Evolutionary conservation across 2,888 invertebrate genomes (phyloP).

Genomic region (Drosophila kuntzei): DNA sequence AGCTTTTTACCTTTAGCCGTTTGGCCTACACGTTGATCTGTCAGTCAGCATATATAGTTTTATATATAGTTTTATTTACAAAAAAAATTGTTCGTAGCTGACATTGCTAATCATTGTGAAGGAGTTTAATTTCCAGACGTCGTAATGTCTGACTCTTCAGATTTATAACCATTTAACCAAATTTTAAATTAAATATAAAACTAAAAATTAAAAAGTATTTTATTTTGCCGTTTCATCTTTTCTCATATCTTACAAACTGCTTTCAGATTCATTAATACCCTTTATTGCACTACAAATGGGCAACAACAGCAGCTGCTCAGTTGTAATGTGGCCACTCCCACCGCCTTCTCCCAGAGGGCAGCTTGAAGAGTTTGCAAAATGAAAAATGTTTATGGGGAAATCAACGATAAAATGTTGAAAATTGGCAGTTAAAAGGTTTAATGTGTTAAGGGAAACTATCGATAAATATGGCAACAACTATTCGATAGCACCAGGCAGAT

Average conservation of each 20-base stretch:
- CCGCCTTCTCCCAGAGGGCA: constrained; percentile 35
- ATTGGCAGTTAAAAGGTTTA: constrained; percentile 1
- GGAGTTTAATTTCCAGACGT: no score
- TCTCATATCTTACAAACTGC: not conserved
- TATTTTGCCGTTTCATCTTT: not conserved
- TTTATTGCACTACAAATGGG: constrained; percentile 12
- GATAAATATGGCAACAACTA: constrained; percentile 37
- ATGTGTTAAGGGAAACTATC: constrained; percentile 13
- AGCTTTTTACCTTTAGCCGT: no score
- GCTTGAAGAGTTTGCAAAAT: constrained; percentile 35
- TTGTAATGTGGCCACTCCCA: constrained; percentile 42
- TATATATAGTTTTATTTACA: no score
- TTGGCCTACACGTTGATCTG: no score
- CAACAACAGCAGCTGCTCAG: constrained; percentile 48
- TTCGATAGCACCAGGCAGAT: constrained; percentile 37
- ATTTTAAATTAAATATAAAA: not conserved
- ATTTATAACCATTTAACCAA: not conserved
- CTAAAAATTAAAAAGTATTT: not conserved
- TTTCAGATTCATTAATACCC: not conserved
- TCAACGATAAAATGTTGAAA: not conserved
- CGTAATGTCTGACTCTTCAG: no score
- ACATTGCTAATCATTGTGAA: no score
- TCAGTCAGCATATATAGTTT: no score
- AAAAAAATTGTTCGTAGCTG: no score
- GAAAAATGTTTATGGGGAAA: constrained; percentile 4